Conservation (phyloP, 2,888 invertebrate genomes). For the Eupithecia tripunctaria region DNA sequence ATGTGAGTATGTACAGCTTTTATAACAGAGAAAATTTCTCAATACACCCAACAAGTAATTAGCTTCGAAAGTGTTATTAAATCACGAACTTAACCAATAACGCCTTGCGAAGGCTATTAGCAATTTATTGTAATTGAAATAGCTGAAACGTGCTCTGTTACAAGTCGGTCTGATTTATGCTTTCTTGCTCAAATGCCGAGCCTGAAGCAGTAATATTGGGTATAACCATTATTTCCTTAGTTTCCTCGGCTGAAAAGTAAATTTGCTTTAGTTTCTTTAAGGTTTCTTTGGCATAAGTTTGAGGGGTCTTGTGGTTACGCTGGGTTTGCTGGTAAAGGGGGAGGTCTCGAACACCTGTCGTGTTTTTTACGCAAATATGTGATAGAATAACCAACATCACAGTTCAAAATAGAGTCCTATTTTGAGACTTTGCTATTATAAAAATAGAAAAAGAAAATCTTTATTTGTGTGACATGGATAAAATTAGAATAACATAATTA, state of each 20-base stretch:
- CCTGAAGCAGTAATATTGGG: not conserved
- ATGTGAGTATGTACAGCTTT: not conserved
- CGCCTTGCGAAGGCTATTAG: not conserved
- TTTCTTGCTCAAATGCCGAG: not conserved
- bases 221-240: not conserved
- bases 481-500: too few relatives aligned
- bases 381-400: not conserved
- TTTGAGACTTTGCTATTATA: too few relatives aligned
- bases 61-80: slow-evolving; percentile 1
- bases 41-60: slow-evolving; percentile 4
- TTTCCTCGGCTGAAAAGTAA: not conserved
- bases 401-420: too few relatives aligned
- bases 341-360: not conserved
- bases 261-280: not conserved
- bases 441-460: too few relatives aligned
- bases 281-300: not conserved
- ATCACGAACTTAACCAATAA: slow-evolving; percentile 9
- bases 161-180: slow-evolving; percentile 2
- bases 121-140: slow-evolving; percentile 14
- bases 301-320: not conserved
- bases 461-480: too few relatives aligned
- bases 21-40: not conserved
- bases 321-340: not conserved
- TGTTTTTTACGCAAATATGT: not conserved
- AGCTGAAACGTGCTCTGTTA: slow-evolving; percentile 1